Conservation (phyloP, 2,888 invertebrate species). For the Catocala sponsa region DNA sequence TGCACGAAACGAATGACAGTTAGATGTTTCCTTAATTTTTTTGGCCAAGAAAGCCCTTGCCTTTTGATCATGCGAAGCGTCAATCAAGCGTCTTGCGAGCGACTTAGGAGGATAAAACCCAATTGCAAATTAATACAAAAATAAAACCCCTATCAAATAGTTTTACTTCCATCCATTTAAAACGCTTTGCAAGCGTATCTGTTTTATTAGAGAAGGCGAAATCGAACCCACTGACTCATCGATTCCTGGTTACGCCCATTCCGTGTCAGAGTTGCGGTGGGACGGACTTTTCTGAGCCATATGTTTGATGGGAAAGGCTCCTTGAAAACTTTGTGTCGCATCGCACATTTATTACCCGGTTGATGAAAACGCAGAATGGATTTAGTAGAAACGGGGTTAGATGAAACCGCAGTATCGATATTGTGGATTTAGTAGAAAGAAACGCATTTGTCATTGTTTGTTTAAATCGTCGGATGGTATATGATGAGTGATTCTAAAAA, state of each 20-base stretch:
- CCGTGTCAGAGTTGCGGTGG: conserved; percentile 47
- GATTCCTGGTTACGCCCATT: conserved; percentile 55
- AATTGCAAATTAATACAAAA: too few relatives aligned
- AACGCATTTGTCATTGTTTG: too few relatives aligned
- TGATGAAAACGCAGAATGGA: conserved; percentile 3
- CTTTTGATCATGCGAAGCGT: too few relatives aligned
- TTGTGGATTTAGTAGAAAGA: too few relatives aligned
- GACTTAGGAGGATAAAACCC: too few relatives aligned
- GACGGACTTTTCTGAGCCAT: conserved; percentile 45
- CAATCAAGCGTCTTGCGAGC: too few relatives aligned
- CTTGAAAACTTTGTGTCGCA: conserved; percentile 6
- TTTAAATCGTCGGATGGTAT: too few relatives aligned
- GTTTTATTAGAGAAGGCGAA: conserved; percentile 59
- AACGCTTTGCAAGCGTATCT: conserved; percentile 44
- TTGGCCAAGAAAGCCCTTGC: too few relatives aligned
- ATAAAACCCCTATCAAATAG: conserved; percentile 3
- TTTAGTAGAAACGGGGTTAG: background rate
- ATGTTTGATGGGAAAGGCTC: conserved; percentile 40
- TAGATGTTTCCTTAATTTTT: too few relatives aligned
- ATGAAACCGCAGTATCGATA: too few relatives aligned
- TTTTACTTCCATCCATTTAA: conserved; percentile 28
- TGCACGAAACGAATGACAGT: too few relatives aligned
- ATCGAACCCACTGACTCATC: conserved; percentile 60
- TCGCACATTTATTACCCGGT: background rate
- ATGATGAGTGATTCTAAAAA: too few relatives aligned